Conservation (phyloP, 2,797 vertebrate genomes). For the Petrocephalus sullivani region DNA sequence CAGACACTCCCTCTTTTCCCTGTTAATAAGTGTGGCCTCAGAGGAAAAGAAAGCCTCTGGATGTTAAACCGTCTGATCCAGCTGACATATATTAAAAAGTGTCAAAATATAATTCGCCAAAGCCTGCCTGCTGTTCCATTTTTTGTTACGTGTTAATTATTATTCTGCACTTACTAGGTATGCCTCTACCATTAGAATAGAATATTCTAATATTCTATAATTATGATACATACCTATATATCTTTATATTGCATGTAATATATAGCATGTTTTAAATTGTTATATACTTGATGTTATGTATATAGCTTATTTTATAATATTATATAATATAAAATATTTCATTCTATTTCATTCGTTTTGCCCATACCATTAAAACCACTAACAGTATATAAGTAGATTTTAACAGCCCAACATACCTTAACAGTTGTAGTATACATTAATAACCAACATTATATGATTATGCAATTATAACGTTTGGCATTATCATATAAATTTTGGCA, state of each 20-base stretch:
- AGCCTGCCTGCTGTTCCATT: background rate
- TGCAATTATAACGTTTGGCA: too few relatives aligned
- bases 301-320: background rate
- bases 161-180: background rate
- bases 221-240: background rate
- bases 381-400: background rate
- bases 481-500: too few relatives aligned
- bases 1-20: background rate
- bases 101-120: slow-evolving; percentile 4
- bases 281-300: background rate
- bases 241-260: background rate
- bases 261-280: background rate
- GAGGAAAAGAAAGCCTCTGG: background rate
- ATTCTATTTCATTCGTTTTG: background rate
- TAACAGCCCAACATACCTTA: too few relatives aligned
- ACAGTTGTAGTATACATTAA: too few relatives aligned
- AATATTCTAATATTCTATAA: background rate
- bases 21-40: background rate
- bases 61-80: background rate
- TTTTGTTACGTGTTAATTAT: background rate
- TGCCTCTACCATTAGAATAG: background rate
- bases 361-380: background rate
- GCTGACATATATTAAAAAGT: background rate
- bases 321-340: background rate
- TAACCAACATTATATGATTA: too few relatives aligned